A percentile compares a stretch with the other conserved stretches of the same genome.
These are phyloP conservation scores for Lordiphosa andalusiaca DNA, from an alignment of 2,888 invertebrate genomes.

Conservation along the genomic window DNA sequence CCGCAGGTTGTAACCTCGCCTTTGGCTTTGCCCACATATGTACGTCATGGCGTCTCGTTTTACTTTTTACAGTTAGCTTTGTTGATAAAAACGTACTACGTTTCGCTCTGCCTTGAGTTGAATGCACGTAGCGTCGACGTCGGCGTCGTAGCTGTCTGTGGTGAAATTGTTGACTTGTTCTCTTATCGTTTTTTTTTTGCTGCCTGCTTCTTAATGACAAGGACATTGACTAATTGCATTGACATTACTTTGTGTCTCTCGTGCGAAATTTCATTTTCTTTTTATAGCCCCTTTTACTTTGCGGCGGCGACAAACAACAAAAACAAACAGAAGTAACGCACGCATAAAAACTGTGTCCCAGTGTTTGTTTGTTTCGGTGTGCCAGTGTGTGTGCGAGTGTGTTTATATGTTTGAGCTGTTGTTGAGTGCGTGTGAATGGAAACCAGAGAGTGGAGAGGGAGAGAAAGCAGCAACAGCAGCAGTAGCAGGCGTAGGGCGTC, in stretches of 20 bases:
- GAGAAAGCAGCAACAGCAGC: conserved; percentile 31
- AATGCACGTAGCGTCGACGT: conserved; percentile 28
- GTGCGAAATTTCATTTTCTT: conserved; percentile 46
- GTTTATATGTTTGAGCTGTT: conserved; percentile 10
- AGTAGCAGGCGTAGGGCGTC: conserved; percentile 21
- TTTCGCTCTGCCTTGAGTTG: conserved; percentile 29
- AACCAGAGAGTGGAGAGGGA: conserved; percentile 21
- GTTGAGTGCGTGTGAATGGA: conserved; percentile 59
- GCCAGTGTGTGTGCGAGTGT: conserved; percentile 10
- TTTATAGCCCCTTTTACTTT: conserved; percentile 61
- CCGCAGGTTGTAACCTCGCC: conserved; percentile 16
- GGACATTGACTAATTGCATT: conserved; percentile 76
- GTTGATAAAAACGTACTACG: conserved; percentile 5
- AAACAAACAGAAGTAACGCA: conserved; percentile 22
- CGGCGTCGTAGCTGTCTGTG: conserved; percentile 5
- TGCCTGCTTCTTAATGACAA: conserved; percentile 55
- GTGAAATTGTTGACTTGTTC: conserved; percentile 37
- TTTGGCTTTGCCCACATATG: conserved; percentile 21
- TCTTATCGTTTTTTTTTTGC: conserved; percentile 15
- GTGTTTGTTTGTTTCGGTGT: not conserved
- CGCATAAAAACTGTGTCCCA: conserved; percentile 22
- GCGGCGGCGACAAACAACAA: conserved; percentile 49
- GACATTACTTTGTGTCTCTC: conserved; percentile 65
- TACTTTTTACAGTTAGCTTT: conserved; percentile 56
- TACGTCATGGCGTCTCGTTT: conserved; percentile 55